phyloP scores from a whole-genome alignment of 1,140 invertebrate genomes.

The Hylyphantes graminicola region DNA sequence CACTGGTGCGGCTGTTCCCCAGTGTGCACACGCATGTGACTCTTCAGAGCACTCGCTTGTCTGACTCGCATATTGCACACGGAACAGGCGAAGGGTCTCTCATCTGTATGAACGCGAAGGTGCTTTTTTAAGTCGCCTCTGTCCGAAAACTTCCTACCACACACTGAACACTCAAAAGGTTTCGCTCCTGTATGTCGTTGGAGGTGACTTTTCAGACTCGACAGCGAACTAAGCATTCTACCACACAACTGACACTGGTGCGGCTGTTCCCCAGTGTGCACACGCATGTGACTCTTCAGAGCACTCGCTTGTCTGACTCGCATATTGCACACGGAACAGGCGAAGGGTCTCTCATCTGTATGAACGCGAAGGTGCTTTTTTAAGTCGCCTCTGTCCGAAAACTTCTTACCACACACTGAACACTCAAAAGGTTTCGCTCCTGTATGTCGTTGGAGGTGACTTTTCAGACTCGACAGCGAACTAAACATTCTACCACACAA shows the following conservation, averaged over 20 bases:
- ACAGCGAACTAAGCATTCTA: too few species aligned
- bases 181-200: too few species aligned
- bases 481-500: constrained; percentile 91
- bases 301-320: too few species aligned
- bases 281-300: background rate
- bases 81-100: background rate
- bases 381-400: background rate
- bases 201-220: too few species aligned
- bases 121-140: background rate
- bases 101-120: background rate
- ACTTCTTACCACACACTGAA: background rate
- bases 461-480: constrained; percentile 90
- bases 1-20: too few species aligned
- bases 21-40: background rate
- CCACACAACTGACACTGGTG: too few species aligned
- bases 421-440: constrained; percentile 89
- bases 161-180: too few species aligned
- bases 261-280: background rate
- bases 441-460: constrained; percentile 86
- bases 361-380: background rate
- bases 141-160: background rate
- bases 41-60: background rate
- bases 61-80: background rate
- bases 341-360: too few species aligned
- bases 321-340: too few species aligned